phyloP scores from a whole-genome alignment of 2,888 invertebrate species.

The Cremastinae sp. region DNA sequence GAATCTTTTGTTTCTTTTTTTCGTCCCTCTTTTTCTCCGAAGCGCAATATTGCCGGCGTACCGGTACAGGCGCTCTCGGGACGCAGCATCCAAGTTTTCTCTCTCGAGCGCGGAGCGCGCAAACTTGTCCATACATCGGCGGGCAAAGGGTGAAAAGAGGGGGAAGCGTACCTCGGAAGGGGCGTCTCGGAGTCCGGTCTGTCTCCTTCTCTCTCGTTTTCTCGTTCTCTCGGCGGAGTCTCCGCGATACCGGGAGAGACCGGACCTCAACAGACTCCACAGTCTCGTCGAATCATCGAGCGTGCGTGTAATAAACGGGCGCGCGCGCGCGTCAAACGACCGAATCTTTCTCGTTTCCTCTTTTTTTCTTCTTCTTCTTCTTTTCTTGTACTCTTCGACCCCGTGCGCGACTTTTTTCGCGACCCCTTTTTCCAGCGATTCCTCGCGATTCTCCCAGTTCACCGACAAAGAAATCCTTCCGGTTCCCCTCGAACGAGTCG shows the following conservation, averaged over 20 bases:
- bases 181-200: slow-evolving; percentile 50
- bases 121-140: background rate
- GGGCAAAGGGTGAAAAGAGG: slow-evolving; percentile 22
- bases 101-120: slow-evolving; percentile 14
- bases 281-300: slow-evolving; percentile 55
- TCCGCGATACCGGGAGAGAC: slow-evolving; percentile 54
- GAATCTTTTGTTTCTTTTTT: too few species aligned
- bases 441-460: too few species aligned
- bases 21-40: too few species aligned
- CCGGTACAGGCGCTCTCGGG: too few species aligned
- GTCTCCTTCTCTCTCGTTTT: slow-evolving; percentile 26
- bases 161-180: slow-evolving; percentile 43
- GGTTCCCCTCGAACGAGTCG: too few species aligned
- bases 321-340: slow-evolving; percentile 1
- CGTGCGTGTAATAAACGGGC: slow-evolving; percentile 46
- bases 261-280: slow-evolving; percentile 59
- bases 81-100: slow-evolving; percentile 42
- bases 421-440: too few species aligned
- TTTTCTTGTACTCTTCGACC: too few species aligned
- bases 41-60: too few species aligned
- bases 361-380: background rate
- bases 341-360: background rate
- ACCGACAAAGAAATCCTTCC: too few species aligned
- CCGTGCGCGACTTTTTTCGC: too few species aligned
- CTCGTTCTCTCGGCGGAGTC: slow-evolving; percentile 7